Evolutionary conservation across 2,113 vertebrate species (phyloP), one percentile per base, ranked within the genome.

Genomic region (Ammodytes marinus): DNA sequence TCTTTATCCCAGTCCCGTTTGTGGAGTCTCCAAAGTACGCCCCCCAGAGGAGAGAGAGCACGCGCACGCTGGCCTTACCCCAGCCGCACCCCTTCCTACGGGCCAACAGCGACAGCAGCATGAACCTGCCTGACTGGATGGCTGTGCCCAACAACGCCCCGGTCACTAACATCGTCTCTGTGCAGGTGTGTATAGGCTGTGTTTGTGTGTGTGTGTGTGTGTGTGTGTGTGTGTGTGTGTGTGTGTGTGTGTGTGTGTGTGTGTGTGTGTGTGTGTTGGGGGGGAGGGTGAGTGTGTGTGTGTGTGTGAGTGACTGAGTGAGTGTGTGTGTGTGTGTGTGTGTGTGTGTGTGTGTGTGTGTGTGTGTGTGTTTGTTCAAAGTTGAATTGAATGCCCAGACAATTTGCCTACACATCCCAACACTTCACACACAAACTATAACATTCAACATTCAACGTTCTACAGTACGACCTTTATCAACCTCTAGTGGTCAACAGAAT

Each of bases 51-150:
- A 93, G 96, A 40, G 97, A 97, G 59, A 95, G 95, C 17, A 47
- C 91, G 27, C 95, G 94, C 0, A 93, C 93, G 0, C 94, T 97
- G 84, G 88, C 95, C 0, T 88, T 96, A 40, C 95, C 95, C 67
- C 92, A 95, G 67, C 97, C 96, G 50, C 97, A 97, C 0, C 95
- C 95, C 10, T 96, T 98, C 85, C 94, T 97, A 5, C 94, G 97
- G 0, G 97, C 97, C 89, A 98, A 97, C 95, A 98, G 97, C 0
- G 97, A 98, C 83, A 97, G 96, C 91, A 97, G 96, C 94, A 97
- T 97, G 95, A 97, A 96, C 42, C 90, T 97, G 47, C 96, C 97
- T 0, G 97, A 98, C 6, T 97, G 97, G 97, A 96, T 97, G 94
- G 96, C 96, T 5, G 95, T 96, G 71, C 95, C 96, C 3, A 95